Percentiles rank a stretch among this genome's conserved stretches.
phyloP scores from a whole-genome alignment of 2,797 vertebrate species.

The Galaxias olidus region DNA sequence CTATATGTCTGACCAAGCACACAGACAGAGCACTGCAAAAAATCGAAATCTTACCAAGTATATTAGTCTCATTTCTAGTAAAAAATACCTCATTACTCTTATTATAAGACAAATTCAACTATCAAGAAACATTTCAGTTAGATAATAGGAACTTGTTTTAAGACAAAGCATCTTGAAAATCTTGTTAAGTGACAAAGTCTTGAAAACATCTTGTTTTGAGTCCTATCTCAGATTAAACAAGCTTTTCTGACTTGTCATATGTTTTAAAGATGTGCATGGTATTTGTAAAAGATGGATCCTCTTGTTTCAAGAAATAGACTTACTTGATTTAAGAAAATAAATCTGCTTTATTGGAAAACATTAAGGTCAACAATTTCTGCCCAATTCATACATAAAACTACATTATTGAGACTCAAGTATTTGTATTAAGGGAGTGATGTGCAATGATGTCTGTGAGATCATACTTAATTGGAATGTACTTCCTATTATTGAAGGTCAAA shows the following conservation, averaged over 20 bases:
- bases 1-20: slow-evolving; percentile 1
- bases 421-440: too few relatives aligned
- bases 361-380: slow-evolving; percentile 4
- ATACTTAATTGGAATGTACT: slow-evolving; percentile 34
- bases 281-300: slow-evolving; percentile 28
- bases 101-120: slow-evolving; percentile 9
- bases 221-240: slow-evolving; percentile 26
- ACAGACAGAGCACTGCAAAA: background rate
- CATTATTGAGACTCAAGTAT: background rate
- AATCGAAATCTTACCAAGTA: slow-evolving; percentile 1
- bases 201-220: slow-evolving; percentile 36
- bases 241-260: slow-evolving; percentile 14
- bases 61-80: slow-evolving; percentile 16
- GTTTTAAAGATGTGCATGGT: slow-evolving; percentile 27
- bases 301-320: slow-evolving; percentile 35
- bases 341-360: slow-evolving; percentile 13
- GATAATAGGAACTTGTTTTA: slow-evolving; percentile 27
- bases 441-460: slow-evolving; percentile 26
- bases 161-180: slow-evolving; percentile 32
- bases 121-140: slow-evolving; percentile 3
- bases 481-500: slow-evolving; percentile 17
- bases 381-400: background rate
- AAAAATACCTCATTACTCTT: slow-evolving; percentile 14
- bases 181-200: slow-evolving; percentile 30
- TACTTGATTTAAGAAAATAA: slow-evolving; percentile 16